These are phyloP conservation scores for Pilophorus perplexus DNA, from an alignment of 2,888 invertebrate species.

Conservation along the genomic window DNA sequence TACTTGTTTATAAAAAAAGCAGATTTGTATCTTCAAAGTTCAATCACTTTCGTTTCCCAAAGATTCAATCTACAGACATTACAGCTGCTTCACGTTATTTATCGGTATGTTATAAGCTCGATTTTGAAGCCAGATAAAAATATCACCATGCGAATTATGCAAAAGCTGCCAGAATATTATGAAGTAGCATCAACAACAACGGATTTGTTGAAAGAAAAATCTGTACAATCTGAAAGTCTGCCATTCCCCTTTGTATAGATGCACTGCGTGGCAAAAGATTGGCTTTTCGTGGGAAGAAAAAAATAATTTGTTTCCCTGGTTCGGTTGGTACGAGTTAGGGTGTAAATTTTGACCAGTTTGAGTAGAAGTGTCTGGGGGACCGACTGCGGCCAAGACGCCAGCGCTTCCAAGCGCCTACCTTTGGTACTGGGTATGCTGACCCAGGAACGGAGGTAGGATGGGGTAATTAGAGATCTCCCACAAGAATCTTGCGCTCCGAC, in stretches of 20 bases:
- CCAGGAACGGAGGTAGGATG: too few relatives aligned
- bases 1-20: too few relatives aligned
- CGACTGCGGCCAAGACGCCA: too few relatives aligned
- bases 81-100: slow-evolving; percentile 8
- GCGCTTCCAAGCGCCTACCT: too few relatives aligned
- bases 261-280: not conserved
- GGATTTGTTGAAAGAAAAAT: not conserved
- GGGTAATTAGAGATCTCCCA: too few relatives aligned
- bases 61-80: slow-evolving; percentile 15
- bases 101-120: not conserved
- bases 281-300: not conserved
- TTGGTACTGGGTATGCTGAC: too few relatives aligned
- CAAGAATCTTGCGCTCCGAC: too few relatives aligned
- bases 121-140: slow-evolving; percentile 36
- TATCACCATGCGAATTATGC: slow-evolving; percentile 33
- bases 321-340: too few relatives aligned
- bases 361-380: too few relatives aligned
- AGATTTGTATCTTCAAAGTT: too few relatives aligned
- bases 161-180: slow-evolving; percentile 31
- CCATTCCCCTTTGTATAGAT: slow-evolving; percentile 24
- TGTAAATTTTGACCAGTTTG: too few relatives aligned
- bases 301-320: not conserved
- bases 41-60: slow-evolving; percentile 18
- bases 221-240: slow-evolving; percentile 11
- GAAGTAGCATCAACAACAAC: slow-evolving; percentile 14